Evolutionary conservation across 2,888 invertebrate genomes (phyloP), one percentile per base, ranked within the genome.

Genomic region (Hypolimnas misippus): DNA sequence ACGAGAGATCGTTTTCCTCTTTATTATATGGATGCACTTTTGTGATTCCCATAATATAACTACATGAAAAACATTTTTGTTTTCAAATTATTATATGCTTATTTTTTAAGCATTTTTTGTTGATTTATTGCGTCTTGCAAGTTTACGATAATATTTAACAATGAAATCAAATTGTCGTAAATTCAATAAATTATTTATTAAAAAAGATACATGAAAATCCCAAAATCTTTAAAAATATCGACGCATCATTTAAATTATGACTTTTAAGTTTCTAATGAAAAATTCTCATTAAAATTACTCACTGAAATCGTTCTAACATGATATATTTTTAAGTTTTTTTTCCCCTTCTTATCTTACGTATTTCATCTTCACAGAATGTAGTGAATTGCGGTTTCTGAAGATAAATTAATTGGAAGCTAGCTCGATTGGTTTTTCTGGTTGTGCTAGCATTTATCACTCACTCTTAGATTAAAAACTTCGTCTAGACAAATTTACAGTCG

Each of bases 1-100:
- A 72, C 76, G 65, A 75, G 70, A 77, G 44, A 81, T 79, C 83
- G 78, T 79, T 80, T 49, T 25, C 25, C 29, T 49, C 19, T 49
- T 29, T 25, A 25, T 25, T 49, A 49, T 29, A 29, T 7, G 49
- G 46, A 25, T 49, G 25, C 76, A 73, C n/a, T 74, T n/a, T n/a
- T n/a, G n/a, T n/a, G n/a, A n/a, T n/a, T n/a, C n/a, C n/a, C n/a
- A n/a, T n/a, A n/a, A n/a, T n/a, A n/a, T n/a, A n/a, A n/a, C n/a
- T n/a, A n/a, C n/a, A n/a, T n/a, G n/a, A n/a, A n/a, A n/a, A n/a
- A n/a, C n/a, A n/a, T n/a, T n/a, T n/a, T n/a, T n/a, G n/a, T n/a
- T n/a, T n/a, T n/a, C n/a, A n/a, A n/a, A n/a, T n/a, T n/a, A n/a
- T n/a, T n/a, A n/a, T n/a, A n/a, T n/a, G n/a, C n/a, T n/a, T n/a